Base-by-base conservation (phyloP, 1,140 invertebrate genomes). In the Diplogasteroides magnus region DNA sequence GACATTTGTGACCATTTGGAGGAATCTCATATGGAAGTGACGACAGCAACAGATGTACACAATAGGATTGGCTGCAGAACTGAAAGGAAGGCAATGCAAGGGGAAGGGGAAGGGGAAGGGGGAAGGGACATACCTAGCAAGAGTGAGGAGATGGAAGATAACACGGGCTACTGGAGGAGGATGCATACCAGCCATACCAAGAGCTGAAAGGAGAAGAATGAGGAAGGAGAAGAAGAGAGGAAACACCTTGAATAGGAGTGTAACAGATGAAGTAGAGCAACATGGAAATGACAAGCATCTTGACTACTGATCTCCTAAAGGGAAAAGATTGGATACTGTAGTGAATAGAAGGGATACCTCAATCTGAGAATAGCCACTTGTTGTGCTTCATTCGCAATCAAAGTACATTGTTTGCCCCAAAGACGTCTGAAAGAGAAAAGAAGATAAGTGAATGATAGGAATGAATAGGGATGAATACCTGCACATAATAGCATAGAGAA, bases 281-380 rank as follows among this genome's bases (percentile, higher is more conserved):
- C 71, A 75, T 74, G n/a, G 71, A 75, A 31, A 73, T 75, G 1
- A 75, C 74, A 1, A 75, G 68, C 74, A 75, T 75, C 55, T 74
- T 74, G 61, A 75, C 72, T 3, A 75, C 74, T 2, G 71, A 64
- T 13, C 72, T 59, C 0, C 74, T 31, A 3, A 73, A 23, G 37
- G 6, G 6, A 19, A 11, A 48, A 48, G 37, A 6, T 6, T 19
- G 19, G 6, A 48, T 11, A 11, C 37, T 48, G 37, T 19, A 11
- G 19, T 48, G 19, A 6, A 48, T 11, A 48, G 19, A 48, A 48
- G 19, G 19, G 6, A 19, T 48, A 48, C 6, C 6, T 19, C 37
- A 6, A 48, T 19, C 37, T 48, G 6, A 48, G 37, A 48, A 48
- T 48, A 19, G 37, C 37, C 37, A 48, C 56, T 37, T 67, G 64